phyloP scores from a whole-genome alignment of 2,797 vertebrate species.

The Takifugu ocellatus region DNA sequence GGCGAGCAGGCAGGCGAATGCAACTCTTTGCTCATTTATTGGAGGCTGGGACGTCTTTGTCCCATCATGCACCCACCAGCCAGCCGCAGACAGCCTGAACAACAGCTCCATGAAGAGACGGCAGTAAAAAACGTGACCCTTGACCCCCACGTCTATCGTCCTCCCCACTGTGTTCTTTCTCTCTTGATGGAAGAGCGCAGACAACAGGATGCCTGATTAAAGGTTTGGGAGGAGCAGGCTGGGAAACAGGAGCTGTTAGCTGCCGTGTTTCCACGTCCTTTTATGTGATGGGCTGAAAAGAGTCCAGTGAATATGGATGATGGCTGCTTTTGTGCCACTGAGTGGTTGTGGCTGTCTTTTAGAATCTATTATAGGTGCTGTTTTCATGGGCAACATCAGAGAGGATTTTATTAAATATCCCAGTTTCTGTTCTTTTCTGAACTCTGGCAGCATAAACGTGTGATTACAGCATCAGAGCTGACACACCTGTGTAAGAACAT shows the following conservation, averaged over 20 bases:
- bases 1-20: conserved; percentile 34
- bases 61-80: conserved; percentile 33
- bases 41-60: conserved; percentile 21
- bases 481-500: conserved; percentile 54
- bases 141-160: conserved; percentile 18
- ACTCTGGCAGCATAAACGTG: conserved; percentile 30
- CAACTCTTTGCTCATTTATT: conserved; percentile 45
- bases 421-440: conserved; percentile 14
- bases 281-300: conserved; percentile 18
- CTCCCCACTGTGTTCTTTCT: neutral
- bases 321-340: conserved; percentile 10
- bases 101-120: conserved; percentile 18
- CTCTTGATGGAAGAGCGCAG: neutral
- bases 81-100: conserved; percentile 26
- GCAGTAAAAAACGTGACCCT: conserved; percentile 31
- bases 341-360: conserved; percentile 11
- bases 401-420: conserved; percentile 19
- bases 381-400: conserved; percentile 6
- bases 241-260: neutral
- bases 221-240: conserved; percentile 16
- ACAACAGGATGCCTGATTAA: conserved; percentile 18
- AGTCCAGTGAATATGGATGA: conserved; percentile 15
- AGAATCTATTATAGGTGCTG: neutral
- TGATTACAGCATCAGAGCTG: conserved; percentile 62
- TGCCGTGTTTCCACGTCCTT: conserved; percentile 7